A percentile compares a stretch with the other conserved stretches of the same genome.
phyloP scores from a whole-genome alignment of 2,888 invertebrate species.

The Eupsilia transversa region DNA sequence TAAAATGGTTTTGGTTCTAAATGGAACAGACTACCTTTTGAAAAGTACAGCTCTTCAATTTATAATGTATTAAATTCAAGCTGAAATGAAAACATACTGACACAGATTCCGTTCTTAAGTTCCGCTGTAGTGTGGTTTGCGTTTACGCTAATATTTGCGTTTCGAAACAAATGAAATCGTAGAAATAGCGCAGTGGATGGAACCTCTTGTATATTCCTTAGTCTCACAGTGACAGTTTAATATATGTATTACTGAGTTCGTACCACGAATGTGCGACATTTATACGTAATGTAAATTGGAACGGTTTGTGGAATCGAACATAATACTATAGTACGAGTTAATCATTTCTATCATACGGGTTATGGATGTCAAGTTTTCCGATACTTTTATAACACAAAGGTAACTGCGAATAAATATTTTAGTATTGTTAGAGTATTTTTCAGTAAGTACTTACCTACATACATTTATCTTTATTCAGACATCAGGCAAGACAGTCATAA shows the following conservation, averaged over 20 bases:
- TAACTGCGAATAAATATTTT: neutral
- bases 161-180: conserved; percentile 3
- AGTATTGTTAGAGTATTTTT: neutral
- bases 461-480: neutral
- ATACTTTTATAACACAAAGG: conserved; percentile 5
- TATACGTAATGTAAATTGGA: neutral
- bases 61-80: neutral
- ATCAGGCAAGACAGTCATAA: neutral
- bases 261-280: neutral
- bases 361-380: neutral
- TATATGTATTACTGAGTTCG: neutral
- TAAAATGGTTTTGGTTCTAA: neutral
- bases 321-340: no score
- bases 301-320: neutral
- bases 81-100: neutral
- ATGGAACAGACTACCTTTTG: neutral
- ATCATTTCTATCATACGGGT: no score
- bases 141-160: neutral
- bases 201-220: neutral
- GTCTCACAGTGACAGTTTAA: neutral
- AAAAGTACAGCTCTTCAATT: neutral
- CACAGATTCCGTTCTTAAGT: neutral
- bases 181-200: neutral
- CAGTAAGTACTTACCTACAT: neutral
- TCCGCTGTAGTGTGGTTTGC: neutral